Conservation (phyloP, 2,888 invertebrate species). For the Andrena fulva region DNA sequence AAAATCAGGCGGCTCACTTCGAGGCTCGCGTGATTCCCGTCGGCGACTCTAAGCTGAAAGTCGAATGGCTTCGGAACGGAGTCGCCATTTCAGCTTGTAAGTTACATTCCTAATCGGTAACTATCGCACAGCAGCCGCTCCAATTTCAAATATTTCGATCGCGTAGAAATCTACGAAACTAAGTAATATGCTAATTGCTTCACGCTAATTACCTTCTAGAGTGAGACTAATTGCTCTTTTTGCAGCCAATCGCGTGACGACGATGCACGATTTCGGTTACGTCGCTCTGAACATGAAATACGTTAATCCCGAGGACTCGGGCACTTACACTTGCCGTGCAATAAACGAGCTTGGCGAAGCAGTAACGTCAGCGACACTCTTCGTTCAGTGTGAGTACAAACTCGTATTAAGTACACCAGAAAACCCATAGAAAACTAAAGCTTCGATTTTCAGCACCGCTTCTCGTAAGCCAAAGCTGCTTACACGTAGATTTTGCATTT, state of each 20-base stretch:
- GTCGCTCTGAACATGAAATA: slow-evolving; percentile 98
- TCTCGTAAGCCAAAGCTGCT: slow-evolving; percentile 31
- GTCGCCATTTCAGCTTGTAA: slow-evolving; percentile 95
- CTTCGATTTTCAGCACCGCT: slow-evolving; percentile 42
- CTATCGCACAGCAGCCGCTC: too few species aligned
- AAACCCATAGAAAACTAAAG: background rate
- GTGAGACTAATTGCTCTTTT: slow-evolving; percentile 35
- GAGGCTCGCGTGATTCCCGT: slow-evolving; percentile 97
- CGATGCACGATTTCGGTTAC: slow-evolving; percentile 99
- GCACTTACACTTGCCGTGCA: slow-evolving; percentile 97
- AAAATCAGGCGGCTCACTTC: slow-evolving; percentile 97
- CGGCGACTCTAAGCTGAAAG: slow-evolving; percentile 95
- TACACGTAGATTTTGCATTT: slow-evolving; percentile 49
- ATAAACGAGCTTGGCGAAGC: slow-evolving; percentile 97
- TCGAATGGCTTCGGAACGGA: slow-evolving; percentile 97
- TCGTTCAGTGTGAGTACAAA: slow-evolving; percentile 91
- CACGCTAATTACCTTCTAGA: background rate
- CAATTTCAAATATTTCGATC: too few species aligned
- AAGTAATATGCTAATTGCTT: background rate
- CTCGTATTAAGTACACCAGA: too few species aligned
- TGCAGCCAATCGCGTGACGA: slow-evolving; percentile 94
- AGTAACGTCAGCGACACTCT: slow-evolving; percentile 95
- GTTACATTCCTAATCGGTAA: slow-evolving; percentile 70
- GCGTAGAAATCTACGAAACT: too few species aligned
- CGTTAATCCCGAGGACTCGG: slow-evolving; percentile 97